These are phyloP conservation scores for Cepaea hortensis DNA, from an alignment of 2,888 invertebrate genomes.

Conservation along the genomic window DNA sequence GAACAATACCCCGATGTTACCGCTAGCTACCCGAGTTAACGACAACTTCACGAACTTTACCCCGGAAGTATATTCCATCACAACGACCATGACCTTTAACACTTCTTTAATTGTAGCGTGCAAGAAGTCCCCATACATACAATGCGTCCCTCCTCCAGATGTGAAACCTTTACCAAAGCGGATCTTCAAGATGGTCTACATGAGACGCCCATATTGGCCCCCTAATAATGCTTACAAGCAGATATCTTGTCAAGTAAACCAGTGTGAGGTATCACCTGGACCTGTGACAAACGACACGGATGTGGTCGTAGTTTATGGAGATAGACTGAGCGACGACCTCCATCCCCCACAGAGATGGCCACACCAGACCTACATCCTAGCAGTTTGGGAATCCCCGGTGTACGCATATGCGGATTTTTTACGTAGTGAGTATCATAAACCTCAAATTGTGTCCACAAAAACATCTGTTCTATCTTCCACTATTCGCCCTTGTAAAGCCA, in stretches of 20 bases:
- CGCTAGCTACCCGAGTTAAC: too few relatives aligned
- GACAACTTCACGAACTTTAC: too few relatives aligned
- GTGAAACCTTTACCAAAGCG: background rate
- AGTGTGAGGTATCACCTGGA: background rate
- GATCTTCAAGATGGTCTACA: too few relatives aligned
- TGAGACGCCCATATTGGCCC: background rate
- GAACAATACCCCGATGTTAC: too few relatives aligned
- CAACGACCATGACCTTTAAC: too few relatives aligned
- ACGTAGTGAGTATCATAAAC: background rate
- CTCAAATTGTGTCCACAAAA: too few relatives aligned
- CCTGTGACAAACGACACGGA: background rate
- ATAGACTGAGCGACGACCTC: too few relatives aligned
- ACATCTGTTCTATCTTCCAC: background rate
- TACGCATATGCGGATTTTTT: background rate
- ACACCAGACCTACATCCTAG: too few relatives aligned
- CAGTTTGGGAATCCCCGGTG: background rate
- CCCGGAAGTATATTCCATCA: too few relatives aligned
- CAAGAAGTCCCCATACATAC: background rate
- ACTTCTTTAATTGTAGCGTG: background rate
- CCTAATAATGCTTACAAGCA: too few relatives aligned
- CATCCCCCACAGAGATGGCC: too few relatives aligned
- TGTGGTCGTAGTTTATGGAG: background rate
- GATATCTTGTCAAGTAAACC: background rate
- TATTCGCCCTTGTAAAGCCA: too few relatives aligned
- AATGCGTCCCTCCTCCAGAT: background rate